Evolutionary conservation across 2,888 invertebrate genomes (phyloP).

Genomic region (Agrotis clavis): DNA sequence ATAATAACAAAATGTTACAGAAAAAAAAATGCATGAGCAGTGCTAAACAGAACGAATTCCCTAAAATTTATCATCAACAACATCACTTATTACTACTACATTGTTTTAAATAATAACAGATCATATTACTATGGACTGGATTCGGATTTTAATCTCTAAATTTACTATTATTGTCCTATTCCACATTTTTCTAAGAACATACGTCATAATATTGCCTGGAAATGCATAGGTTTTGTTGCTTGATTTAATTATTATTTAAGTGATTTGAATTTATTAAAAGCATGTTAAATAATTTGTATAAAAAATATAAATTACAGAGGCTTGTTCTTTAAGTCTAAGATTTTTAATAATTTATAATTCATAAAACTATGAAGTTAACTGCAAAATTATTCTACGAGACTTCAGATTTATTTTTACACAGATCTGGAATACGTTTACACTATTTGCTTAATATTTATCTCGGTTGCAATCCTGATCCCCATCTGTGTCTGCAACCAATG

Average conservation of each 20-base stretch:
- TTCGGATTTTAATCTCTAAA: background rate
- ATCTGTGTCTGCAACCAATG: no score
- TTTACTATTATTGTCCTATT: background rate
- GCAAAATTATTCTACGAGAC: background rate
- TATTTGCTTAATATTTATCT: no score
- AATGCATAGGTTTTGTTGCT: background rate
- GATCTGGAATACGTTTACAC: no score
- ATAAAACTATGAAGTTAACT: background rate
- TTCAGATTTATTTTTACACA: background rate
- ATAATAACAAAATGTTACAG: no score
- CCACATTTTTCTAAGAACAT: background rate
- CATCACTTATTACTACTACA: background rate
- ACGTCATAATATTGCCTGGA: background rate
- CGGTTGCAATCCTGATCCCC: no score
- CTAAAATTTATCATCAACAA: background rate
- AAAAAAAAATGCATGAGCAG: no score
- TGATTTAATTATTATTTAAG: background rate
- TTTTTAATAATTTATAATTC: background rate
- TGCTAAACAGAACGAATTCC: no score
- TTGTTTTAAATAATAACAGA: background rate
- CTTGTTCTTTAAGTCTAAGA: background rate
- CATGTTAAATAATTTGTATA: background rate
- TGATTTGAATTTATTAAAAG: background rate
- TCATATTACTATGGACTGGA: background rate
- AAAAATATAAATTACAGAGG: constrained; percentile 5